Evolutionary conservation across 2,797 vertebrate species (phyloP).

Genomic region (Chaenodraco wilsoni): DNA sequence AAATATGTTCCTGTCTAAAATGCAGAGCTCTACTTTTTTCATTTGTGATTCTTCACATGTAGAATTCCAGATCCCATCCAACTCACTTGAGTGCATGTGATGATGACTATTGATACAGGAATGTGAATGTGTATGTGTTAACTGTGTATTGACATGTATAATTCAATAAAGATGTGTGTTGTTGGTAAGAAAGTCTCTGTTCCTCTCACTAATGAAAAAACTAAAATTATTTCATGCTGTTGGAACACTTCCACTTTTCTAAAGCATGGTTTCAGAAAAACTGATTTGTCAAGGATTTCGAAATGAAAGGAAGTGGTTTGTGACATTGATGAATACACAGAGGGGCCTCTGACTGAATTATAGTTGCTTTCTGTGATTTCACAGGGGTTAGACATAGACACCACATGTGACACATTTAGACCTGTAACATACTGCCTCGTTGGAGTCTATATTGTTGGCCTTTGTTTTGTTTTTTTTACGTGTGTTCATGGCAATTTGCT

Average conservation of each 20-base stretch:
- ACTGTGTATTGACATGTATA: constrained; percentile 3
- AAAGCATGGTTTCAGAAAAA: constrained; percentile 25
- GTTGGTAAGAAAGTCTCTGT: constrained; percentile 30
- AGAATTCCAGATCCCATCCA: constrained; percentile 6
- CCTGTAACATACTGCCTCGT: not conserved
- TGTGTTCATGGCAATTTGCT: not conserved
- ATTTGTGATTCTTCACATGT: not conserved
- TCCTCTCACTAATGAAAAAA: constrained; percentile 4
- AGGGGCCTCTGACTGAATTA: not conserved
- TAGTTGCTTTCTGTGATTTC: constrained; percentile 6
- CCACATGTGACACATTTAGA: not conserved
- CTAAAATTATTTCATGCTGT: not conserved
- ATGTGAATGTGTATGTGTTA: constrained; percentile 33
- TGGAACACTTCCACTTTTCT: constrained; percentile 49
- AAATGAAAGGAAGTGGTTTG: constrained; percentile 56
- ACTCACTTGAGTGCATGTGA: constrained; percentile 10
- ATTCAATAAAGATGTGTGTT: constrained; percentile 62
- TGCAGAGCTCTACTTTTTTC: constrained; percentile 15
- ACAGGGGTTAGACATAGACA: not conserved
- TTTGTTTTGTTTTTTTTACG: not conserved
- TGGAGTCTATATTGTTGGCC: not conserved
- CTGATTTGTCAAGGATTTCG: constrained; percentile 34
- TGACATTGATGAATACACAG: not conserved
- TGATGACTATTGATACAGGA: constrained; percentile 16
- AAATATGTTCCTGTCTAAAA: constrained; percentile 4